These are phyloP conservation scores for Catharus bicknelli DNA, from an alignment of 2,113 vertebrate genomes.

Conservation along the genomic window DNA sequence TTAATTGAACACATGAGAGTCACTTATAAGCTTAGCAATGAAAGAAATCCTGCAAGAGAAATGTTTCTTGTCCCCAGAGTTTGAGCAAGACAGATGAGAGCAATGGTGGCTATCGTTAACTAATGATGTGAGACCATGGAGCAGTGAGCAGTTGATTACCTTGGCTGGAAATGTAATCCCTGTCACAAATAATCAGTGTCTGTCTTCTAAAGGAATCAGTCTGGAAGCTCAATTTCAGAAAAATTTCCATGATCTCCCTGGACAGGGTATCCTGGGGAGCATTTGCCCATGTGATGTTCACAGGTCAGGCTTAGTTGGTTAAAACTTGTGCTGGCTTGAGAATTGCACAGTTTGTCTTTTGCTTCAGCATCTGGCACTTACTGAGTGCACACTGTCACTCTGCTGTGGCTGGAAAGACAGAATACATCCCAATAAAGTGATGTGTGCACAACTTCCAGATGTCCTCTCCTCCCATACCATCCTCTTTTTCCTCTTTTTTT, in stretches of 20 bases:
- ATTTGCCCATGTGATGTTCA: fast-evolving
- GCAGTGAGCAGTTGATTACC: neutral
- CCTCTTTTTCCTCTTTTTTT: neutral
- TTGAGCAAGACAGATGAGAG: neutral
- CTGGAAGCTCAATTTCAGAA: neutral
- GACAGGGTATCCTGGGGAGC: fast-evolving
- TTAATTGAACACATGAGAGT: slow-evolving; percentile 28
- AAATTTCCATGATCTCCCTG: neutral
- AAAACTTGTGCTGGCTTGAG: neutral
- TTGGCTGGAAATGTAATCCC: neutral
- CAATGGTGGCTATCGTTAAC: neutral
- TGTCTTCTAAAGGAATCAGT: neutral
- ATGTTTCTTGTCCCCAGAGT: neutral
- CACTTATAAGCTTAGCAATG: neutral
- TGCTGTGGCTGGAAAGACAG: neutral
- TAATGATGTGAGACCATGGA: neutral
- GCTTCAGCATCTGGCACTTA: neutral
- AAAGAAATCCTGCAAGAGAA: neutral
- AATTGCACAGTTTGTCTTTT: neutral
- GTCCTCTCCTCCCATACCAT: neutral
- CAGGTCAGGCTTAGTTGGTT: neutral
- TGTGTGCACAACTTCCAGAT: neutral
- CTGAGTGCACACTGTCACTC: neutral
- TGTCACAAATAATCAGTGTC: neutral
- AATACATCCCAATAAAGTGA: neutral